A percentile compares a stretch with the other conserved stretches of the same genome.
phyloP scores from a whole-genome alignment of 1,140 invertebrate genomes.

The Coboldia fuscipes region DNA sequence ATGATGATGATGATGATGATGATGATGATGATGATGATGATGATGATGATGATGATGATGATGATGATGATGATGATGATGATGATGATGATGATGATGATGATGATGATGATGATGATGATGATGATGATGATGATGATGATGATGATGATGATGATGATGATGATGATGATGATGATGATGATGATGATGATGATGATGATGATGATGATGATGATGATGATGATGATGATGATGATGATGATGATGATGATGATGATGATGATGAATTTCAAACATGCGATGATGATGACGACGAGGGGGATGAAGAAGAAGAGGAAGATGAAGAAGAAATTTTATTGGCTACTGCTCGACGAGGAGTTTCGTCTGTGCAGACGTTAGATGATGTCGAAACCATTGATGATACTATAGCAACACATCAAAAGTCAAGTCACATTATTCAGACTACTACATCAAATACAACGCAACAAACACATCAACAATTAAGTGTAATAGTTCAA shows the following conservation, averaged over 20 bases:
- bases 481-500: slow-evolving; percentile 43
- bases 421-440: not conserved
- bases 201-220: not conserved
- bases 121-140: too few relatives aligned
- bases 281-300: not conserved
- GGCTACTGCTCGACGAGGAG: not conserved
- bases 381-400: not conserved
- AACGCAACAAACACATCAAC: slow-evolving; percentile 1
- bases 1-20: too few relatives aligned
- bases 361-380: not conserved
- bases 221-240: not conserved
- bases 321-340: not conserved
- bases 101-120: too few relatives aligned
- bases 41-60: too few relatives aligned
- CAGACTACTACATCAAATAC: too few relatives aligned
- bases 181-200: too few relatives aligned
- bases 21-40: too few relatives aligned
- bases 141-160: too few relatives aligned
- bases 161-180: too few relatives aligned
- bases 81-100: too few relatives aligned
- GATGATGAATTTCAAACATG: not conserved
- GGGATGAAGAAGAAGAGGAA: not conserved
- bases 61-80: too few relatives aligned
- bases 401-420: not conserved
- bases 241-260: not conserved